Evolutionary conservation across 1,140 invertebrate genomes (phyloP), one percentile per base, ranked within the genome.

Genomic region (Gyrodactylus bullatarudis): DNA sequence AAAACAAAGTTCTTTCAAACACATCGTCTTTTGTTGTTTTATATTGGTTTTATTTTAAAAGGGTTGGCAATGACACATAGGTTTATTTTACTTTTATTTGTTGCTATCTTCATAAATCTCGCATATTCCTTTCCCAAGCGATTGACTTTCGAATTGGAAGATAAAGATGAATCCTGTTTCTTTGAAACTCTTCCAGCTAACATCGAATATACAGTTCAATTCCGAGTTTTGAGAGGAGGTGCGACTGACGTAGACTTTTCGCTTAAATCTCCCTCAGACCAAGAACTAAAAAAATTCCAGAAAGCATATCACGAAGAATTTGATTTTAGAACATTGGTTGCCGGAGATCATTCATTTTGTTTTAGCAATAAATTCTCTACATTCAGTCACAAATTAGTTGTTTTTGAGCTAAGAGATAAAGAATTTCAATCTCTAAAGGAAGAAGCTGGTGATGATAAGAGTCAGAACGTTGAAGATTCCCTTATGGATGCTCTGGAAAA

Each of bases 281-380:
- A 74, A 1, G 26, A 16, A 20, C 22, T 74, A n/a, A 16, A 23
- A 2, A 23, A 26, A 54, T 24, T 22, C 21, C 2, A 25, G 1
- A 26, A 74, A 54, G 22, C n/a, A 21, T 21, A 74, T 26, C 26
- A 26, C 26, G 72, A 73, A 8, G 26, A 22, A 21, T 21, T 71
- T 26, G 23, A 73, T 21, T 68, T 68, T 22, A 23, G 26, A 68
- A 34, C 72, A 68, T 34, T 2, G 2, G 23, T 23, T 20, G 23
- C 69, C 1, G 74, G 74, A 26, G 22, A 26, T n/a, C 72, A 8
- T 74, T 73, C 74, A 0, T 19, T 74, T 1, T 74, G 74, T 26
- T 74, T 74, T 26, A 68, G 74, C 23, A 74, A 74, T 21, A 69
- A 74, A 68, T 74, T 74, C 26, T 74, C 74, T 1, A 73, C 69